These are phyloP conservation scores for Rhabdomys dilectus DNA, from an alignment of 2,113 vertebrate genomes.

Conservation along the genomic window DNA sequence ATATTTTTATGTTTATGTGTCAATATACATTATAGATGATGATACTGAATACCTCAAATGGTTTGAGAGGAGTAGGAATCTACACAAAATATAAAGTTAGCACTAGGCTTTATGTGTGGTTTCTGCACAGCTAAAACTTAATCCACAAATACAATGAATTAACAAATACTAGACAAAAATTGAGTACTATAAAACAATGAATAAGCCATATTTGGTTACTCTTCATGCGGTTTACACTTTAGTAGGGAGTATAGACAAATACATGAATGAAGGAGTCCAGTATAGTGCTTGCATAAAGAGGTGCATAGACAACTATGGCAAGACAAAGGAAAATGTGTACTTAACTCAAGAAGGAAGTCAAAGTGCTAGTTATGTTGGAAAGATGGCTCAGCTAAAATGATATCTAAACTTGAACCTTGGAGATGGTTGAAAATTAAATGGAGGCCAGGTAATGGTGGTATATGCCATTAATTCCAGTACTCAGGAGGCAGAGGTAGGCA, in stretches of 20 bases:
- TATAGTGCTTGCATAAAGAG: not conserved
- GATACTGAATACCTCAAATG: constrained; percentile 49
- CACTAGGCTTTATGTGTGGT: not conserved
- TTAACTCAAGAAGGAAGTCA: not conserved
- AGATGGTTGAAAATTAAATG: constrained; percentile 23
- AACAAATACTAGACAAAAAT: constrained; percentile 40
- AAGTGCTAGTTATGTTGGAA: not conserved
- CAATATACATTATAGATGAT: constrained; percentile 41
- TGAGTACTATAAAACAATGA: constrained; percentile 50
- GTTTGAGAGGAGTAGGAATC: constrained; percentile 45
- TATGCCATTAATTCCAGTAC: no score
- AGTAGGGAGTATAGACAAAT: constrained; percentile 33
- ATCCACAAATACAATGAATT: not conserved
- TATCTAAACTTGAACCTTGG: constrained; percentile 44
- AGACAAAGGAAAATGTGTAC: constrained; percentile 38
- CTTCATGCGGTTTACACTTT: constrained; percentile 9
- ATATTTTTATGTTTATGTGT: constrained; percentile 36
- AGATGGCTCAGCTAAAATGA: constrained; percentile 15
- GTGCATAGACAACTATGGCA: not conserved
- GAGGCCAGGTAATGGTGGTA: not conserved
- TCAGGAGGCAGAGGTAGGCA: no score
- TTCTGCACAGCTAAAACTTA: constrained; percentile 5
- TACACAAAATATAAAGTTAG: constrained; percentile 44
- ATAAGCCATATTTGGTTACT: not conserved
- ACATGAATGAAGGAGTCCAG: constrained; percentile 24